Conservation (phyloP, 2,113 vertebrate genomes). For the Cyrtonyx montezumae region DNA sequence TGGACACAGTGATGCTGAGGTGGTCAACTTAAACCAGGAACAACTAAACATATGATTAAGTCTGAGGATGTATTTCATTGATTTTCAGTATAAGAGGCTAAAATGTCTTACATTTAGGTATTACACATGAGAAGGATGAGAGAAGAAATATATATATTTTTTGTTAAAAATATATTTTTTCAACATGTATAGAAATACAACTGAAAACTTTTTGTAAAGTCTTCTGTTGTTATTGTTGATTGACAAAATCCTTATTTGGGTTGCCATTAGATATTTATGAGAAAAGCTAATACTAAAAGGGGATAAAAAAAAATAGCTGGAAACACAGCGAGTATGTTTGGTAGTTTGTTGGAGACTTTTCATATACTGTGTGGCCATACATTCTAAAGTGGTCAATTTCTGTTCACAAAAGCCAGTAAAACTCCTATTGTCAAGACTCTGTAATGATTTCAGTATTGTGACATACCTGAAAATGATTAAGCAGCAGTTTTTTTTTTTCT, state of each 20-base stretch:
- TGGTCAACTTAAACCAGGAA: neutral
- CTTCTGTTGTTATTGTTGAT: neutral
- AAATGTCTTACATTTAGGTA: neutral
- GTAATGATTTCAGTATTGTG: neutral
- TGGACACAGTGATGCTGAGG: neutral
- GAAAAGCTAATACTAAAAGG: neutral
- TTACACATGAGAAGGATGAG: neutral
- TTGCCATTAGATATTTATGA: neutral
- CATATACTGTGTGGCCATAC: neutral
- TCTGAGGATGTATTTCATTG: neutral
- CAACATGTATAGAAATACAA: neutral
- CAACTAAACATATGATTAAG: neutral
- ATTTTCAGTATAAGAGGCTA: neutral
- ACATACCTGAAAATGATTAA: neutral
- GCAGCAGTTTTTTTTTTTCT: neutral
- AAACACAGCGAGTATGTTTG: neutral
- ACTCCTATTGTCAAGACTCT: neutral
- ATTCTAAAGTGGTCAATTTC: neutral
- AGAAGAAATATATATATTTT: neutral
- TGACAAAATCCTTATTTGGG: neutral
- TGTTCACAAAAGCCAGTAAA: neutral
- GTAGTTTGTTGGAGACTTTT: neutral
- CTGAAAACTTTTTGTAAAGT: neutral
- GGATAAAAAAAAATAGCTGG: neutral
- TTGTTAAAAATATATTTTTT: neutral